A percentile compares a stretch with the other conserved stretches of the same genome.
Evolutionary conservation across 2,113 vertebrate species (phyloP).

Genomic region (Myrmophylax atrothorax): DNA sequence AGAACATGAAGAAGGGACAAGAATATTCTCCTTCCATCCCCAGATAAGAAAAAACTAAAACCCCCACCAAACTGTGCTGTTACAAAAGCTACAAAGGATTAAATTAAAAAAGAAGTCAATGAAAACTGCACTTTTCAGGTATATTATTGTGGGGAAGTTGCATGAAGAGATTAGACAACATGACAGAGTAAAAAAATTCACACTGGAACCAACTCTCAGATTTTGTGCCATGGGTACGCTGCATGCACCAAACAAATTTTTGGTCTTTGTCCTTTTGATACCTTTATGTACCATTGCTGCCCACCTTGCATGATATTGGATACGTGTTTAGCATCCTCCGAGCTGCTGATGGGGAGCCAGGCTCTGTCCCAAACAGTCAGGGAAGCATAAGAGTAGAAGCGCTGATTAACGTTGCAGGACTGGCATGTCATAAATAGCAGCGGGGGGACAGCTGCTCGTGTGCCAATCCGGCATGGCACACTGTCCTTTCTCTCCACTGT

Average conservation of each 20-base stretch:
- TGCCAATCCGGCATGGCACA: constrained; percentile 34
- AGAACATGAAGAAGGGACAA: neutral
- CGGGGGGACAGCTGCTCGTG: neutral
- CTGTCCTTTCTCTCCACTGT: constrained; percentile 56
- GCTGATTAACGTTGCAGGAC: constrained; percentile 37
- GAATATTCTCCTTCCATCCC: neutral
- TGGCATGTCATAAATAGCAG: constrained; percentile 49
- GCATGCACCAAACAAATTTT: neutral
- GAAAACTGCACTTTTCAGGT: neutral
- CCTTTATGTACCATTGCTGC: accelerated
- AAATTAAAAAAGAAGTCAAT: too few relatives aligned
- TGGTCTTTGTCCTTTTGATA: neutral
- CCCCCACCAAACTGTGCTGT: accelerated
- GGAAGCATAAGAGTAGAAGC: neutral
- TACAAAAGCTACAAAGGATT: neutral
- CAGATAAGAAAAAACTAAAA: neutral
- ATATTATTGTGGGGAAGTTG: neutral
- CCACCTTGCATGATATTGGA: accelerated
- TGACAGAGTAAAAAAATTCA: neutral
- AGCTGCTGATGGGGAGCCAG: neutral
- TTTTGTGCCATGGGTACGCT: accelerated
- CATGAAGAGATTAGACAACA: neutral
- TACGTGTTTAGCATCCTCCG: accelerated
- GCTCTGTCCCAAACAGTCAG: neutral
- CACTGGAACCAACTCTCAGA: accelerated